Evolutionary conservation across 2,113 vertebrate species (phyloP), one percentile per base, ranked within the genome.

Genomic region (Calcarius ornatus): DNA sequence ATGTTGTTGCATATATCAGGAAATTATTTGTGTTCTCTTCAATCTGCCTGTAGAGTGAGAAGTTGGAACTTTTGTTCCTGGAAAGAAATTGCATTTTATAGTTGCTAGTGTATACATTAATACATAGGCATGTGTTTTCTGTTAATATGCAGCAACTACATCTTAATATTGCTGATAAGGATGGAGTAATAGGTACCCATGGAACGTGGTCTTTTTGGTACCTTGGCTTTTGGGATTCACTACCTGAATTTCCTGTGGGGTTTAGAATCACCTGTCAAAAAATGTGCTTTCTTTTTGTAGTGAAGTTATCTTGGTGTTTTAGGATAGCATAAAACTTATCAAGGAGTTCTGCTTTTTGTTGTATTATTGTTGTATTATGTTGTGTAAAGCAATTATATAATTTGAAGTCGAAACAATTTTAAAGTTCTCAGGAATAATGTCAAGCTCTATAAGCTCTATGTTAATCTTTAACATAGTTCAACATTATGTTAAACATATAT

Each of bases 361-460:
- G 1, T 23, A 3, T 31, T 81, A 5, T 50, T 33, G 3, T 59
- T 6, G 1, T 23, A 3, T 31, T 81, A 5, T 50, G n/a, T 69
- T 60, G 19, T 8, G 2, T 61, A 30, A 60, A 87, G 8, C 6
- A 84, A 12, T 30, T 68, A 18, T 10, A 35, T 33, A 2, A 64
- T 66, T 63, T 50, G 47, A 86, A 21, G 10, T 53, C 63, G 63
- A 88, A 92, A 68, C 25, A 5, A 23, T 77, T 92, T 94, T 40
- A 50, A 72, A 56, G 6, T 60, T 53, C 27, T 31, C 22, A n/a
- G 20, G 25, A 86, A 63, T 48, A n/a, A 37, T 50, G 5, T 33
- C 11, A 40, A 63, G 15, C 4, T 57, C 37, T 43, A 7, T 43
- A 42, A 40, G 17, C 14, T 68, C 17, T 81, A 6, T 63, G 18